Conservation (phyloP, 2,888 invertebrate species). For the Rhaphigaster nebulosa region DNA sequence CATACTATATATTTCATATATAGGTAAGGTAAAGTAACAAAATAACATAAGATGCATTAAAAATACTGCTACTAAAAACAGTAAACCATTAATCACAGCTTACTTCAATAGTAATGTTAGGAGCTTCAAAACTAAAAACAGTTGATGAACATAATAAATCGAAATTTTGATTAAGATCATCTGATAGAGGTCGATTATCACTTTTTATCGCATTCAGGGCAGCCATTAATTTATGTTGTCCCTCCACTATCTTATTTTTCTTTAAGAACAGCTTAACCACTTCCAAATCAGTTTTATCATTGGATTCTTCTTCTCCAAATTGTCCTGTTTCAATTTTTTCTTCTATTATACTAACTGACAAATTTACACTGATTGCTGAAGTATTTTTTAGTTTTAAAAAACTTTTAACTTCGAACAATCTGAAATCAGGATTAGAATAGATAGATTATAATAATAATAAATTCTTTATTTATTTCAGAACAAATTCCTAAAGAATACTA, state of each 20-base stretch:
- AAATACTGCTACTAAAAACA: background rate
- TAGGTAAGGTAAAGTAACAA: too few species aligned
- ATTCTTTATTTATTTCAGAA: too few species aligned
- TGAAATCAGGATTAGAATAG: background rate
- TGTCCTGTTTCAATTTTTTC: background rate
- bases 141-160: background rate
- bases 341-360: background rate
- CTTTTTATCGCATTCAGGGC: background rate
- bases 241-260: background rate
- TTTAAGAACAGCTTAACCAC: background rate
- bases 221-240: background rate
- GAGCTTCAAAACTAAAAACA: background rate
- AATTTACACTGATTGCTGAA: background rate
- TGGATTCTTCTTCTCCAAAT: background rate
- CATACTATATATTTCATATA: too few species aligned
- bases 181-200: background rate
- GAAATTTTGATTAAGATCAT: background rate
- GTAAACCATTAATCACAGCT: background rate
- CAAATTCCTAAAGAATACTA: background rate
- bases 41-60: too few species aligned
- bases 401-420: background rate
- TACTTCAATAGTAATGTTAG: background rate
- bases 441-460: background rate
- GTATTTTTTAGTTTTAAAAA: slow-evolving; percentile 14
- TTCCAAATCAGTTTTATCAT: background rate